phyloP scores from a whole-genome alignment of 2,113 vertebrate genomes.

The Mesocricetus auratus region DNA sequence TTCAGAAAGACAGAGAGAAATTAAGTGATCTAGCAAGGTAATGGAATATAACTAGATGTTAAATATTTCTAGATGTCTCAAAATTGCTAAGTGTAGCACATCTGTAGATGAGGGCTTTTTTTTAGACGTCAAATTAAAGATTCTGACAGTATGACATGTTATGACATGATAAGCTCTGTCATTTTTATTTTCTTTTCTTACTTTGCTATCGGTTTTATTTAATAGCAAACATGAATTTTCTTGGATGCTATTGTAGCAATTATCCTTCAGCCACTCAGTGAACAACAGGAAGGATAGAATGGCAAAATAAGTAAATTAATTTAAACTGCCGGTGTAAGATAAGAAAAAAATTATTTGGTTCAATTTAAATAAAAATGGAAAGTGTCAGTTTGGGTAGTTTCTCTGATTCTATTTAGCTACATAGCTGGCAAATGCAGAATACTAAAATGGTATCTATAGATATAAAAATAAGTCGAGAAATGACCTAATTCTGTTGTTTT shows the following conservation, averaged over 20 bases:
- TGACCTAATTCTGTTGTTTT: slow-evolving; percentile 70
- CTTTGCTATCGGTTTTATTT: slow-evolving; percentile 68
- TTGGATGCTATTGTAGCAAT: slow-evolving; percentile 62
- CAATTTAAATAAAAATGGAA: slow-evolving; percentile 59
- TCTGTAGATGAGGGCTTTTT: slow-evolving; percentile 62
- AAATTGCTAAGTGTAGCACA: slow-evolving; percentile 75
- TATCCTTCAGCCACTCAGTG: slow-evolving; percentile 34
- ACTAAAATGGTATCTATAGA: slow-evolving; percentile 37
- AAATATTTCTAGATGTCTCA: slow-evolving; percentile 64
- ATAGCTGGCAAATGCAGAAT: slow-evolving; percentile 61
- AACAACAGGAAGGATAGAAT: background rate
- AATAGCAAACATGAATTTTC: slow-evolving; percentile 71
- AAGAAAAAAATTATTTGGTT: slow-evolving; percentile 18
- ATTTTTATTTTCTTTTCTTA: slow-evolving; percentile 68
- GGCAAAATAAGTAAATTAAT: slow-evolving; percentile 48
- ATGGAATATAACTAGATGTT: slow-evolving; percentile 42
- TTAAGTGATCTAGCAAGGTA: slow-evolving; percentile 39
- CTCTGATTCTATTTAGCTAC: slow-evolving; percentile 50
- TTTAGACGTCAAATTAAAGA: slow-evolving; percentile 73
- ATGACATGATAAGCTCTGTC: slow-evolving; percentile 76
- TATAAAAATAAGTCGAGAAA: slow-evolving; percentile 65
- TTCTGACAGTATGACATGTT: slow-evolving; percentile 78
- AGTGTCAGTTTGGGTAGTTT: slow-evolving; percentile 33
- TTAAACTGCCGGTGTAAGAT: background rate
- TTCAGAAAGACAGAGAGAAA: background rate